Base-by-base conservation (phyloP, 2,797 vertebrate genomes). In the Gymnoscopelus braueri region DNA sequence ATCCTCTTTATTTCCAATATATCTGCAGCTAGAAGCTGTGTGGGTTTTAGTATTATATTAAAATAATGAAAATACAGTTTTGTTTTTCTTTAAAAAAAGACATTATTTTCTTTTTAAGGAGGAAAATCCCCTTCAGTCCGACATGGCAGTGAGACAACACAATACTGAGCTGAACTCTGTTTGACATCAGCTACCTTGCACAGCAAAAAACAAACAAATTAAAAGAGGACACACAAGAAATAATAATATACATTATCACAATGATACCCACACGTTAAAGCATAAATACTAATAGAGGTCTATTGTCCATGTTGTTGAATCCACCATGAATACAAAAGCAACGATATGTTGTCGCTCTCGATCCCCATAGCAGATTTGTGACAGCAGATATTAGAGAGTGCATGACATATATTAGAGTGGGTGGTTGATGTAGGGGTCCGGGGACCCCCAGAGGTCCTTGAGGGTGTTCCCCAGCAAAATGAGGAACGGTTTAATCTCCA, bases 1-100 rank as follows among this genome's bases (percentile, higher is more conserved):
- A 87, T 77, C 71, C 82, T 88, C 77, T 92, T 92, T 93, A 93
- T 92, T 92, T 89, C 59, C 77, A 55, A 89, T 86, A 57, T 57
- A 80, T 77, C 85, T 88, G 86, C 78, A 87, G 77, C 77, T 68
- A 83, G 74, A 84, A 87, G 82, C 72, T 77, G 80, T 73, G 70
- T 84, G 26, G 15, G 50, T 58, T 80, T 84, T 44, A 58, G 69
- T 82, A 72, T 52, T 55, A 56, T 60, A 69, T 72, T 75, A 69
- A 75, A 83, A 87, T 78, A 87, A 83, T 77, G 53, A 81, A 80
- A 81, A 75, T 12, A 74, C 61, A 54, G 7, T 69, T 85, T 65
- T 24, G 7, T 48, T 72, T 83, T 81, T 76, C 47, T 58, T 77
- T 61, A 44, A 69, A 78, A 82, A 77, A 75, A 74, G 63, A 68